phyloP scores from a whole-genome alignment of 1,140 invertebrate species.

The Drosophila navojoa region DNA sequence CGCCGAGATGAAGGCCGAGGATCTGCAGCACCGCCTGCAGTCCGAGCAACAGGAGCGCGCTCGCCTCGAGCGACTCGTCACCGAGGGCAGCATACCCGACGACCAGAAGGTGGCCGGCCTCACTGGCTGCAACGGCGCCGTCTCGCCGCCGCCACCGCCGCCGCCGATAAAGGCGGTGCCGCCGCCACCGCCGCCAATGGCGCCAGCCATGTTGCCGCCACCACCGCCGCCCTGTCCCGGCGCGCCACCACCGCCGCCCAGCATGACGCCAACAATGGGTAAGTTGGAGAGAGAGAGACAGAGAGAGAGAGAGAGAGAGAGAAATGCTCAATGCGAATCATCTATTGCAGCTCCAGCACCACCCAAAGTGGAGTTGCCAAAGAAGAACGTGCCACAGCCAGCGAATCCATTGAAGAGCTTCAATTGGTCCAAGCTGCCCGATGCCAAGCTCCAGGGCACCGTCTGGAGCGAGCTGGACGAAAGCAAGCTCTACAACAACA shows the following conservation, averaged over 20 bases:
- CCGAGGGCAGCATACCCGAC: constrained; percentile 94
- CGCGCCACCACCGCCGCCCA: constrained; percentile 84
- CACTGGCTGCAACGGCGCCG: constrained; percentile 78
- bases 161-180: constrained; percentile 85
- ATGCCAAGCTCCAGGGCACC: constrained; percentile 94
- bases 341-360: constrained; percentile 84
- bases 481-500: constrained; percentile 94
- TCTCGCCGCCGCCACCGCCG: constrained; percentile 87
- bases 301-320: too few species aligned
- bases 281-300: background rate
- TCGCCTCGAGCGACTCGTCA: constrained; percentile 93
- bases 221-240: constrained; percentile 85
- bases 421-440: constrained; percentile 98
- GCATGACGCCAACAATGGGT: constrained; percentile 83
- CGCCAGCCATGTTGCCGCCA: constrained; percentile 84
- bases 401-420: constrained; percentile 97
- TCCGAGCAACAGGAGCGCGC: constrained; percentile 92
- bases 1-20: constrained; percentile 89
- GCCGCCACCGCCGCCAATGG: constrained; percentile 84
- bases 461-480: constrained; percentile 98
- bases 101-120: constrained; percentile 91
- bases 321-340: background rate
- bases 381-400: constrained; percentile 94
- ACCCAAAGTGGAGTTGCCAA: constrained; percentile 85
- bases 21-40: constrained; percentile 90